phyloP scores from a whole-genome alignment of 2,797 vertebrate genomes.

The Eupleurogrammus muticus region DNA sequence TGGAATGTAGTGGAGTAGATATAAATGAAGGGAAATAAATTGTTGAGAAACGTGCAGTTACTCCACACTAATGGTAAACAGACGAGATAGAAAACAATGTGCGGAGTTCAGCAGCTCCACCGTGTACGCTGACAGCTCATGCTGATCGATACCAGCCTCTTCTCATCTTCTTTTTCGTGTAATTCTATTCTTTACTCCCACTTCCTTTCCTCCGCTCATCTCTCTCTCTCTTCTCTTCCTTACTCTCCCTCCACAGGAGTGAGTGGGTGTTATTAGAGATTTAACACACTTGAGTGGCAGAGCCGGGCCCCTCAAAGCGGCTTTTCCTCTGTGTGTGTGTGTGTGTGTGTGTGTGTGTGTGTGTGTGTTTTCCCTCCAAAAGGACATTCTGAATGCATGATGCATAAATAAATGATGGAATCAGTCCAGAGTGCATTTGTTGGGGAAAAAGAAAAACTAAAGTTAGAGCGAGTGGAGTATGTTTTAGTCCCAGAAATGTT shows the following conservation, averaged over 20 bases:
- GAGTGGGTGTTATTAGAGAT: conserved; percentile 60
- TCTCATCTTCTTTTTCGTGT: conserved; percentile 47
- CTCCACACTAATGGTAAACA: background rate
- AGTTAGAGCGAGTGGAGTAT: conserved; percentile 34
- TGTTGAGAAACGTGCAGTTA: background rate
- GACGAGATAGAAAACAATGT: conserved; percentile 20
- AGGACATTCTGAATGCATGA: conserved; percentile 61
- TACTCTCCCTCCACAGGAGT: conserved; percentile 31
- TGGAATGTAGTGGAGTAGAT: background rate
- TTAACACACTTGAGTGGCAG: conserved; percentile 61
- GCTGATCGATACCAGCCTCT: conserved; percentile 55
- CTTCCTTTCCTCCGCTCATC: conserved; percentile 23
- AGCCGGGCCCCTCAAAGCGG: conserved; percentile 51
- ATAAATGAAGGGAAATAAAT: background rate
- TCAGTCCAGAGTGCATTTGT: conserved; percentile 72
- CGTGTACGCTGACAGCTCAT: conserved; percentile 30
- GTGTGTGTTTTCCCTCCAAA: conserved; percentile 11
- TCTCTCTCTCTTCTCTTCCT: conserved; percentile 12
- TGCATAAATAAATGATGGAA: conserved; percentile 78
- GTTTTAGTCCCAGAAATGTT: conserved; percentile 72
- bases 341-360: conserved; percentile 11
- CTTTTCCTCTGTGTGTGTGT: conserved; percentile 43
- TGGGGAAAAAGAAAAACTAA: conserved; percentile 57
- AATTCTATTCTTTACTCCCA: conserved; percentile 52
- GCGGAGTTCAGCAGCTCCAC: conserved; percentile 35